Evolutionary conservation across 2,113 vertebrate genomes (phyloP), one percentile per base, ranked within the genome.

Genomic region (Bothrops jararaca): DNA sequence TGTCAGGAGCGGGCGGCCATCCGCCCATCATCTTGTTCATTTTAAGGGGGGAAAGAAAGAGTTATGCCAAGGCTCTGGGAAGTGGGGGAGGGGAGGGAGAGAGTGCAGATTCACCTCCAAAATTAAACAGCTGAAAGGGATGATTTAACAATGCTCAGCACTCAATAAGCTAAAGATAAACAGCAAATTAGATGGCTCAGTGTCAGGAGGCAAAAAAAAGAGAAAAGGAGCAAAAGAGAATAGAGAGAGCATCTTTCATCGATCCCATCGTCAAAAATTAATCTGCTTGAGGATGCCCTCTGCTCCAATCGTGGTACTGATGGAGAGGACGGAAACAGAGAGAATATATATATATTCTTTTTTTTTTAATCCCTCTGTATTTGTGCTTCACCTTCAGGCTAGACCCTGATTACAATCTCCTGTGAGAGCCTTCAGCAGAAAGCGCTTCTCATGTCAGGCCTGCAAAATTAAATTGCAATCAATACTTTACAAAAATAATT

Each of bases 41-140:
- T 98, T 98, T 97, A 96, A 96, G 74, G 87, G 48, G 11, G 13
- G 96, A 96, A 6, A 69, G 96, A 85, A 97, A 98, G 98, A 97
- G 97, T 98, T 98, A 98, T 98, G 97, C 97, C 96, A 90, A 97
- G 95, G 97, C 97, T 64, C 11, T 0, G 24, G 58, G 58, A 60
- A 29, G 48, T 48, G 48, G 48, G 7, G 48, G 97, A 98, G 98
- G 96, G 95, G 96, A 97, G 98, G 96, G 96, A 98, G 98, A 98
- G 97, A 97, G 97, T 97, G 97, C 97, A 97, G 97, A 97, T 96
- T 95, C 97, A 97, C 95, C 97, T 96, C 95, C 97, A 97, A 98
- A 98, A 98, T 98, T 98, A 99, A 98, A 99, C 97, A 98, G 98
- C 98, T 98, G 98, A 98, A 98, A 98, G 98, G 98, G 98, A 98